Conservation (phyloP, 2,888 invertebrate genomes). For the Hyposoter dolosus region DNA sequence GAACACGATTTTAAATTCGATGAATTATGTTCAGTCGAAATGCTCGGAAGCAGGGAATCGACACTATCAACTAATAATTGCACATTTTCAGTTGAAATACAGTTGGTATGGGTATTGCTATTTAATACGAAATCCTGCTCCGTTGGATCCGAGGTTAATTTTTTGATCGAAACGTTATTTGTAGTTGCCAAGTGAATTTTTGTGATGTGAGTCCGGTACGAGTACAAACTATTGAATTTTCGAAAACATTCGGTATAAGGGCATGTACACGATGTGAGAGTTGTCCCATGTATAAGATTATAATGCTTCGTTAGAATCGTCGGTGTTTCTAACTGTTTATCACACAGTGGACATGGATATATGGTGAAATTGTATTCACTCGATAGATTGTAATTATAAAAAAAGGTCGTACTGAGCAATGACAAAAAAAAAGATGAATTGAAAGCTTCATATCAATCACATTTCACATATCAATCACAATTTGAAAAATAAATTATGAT, state of each 20-base stretch:
- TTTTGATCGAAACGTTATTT: constrained; percentile 6
- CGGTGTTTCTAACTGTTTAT: constrained; percentile 12
- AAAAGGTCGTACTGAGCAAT: not conserved
- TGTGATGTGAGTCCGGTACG: constrained; percentile 7
- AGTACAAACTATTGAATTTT: constrained; percentile 16
- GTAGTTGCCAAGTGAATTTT: constrained; percentile 17
- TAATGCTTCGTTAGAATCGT: constrained; percentile 14
- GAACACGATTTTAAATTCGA: constrained; percentile 12
- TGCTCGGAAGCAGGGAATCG: constrained; percentile 8
- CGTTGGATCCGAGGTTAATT: not conserved
- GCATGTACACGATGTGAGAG: constrained; percentile 4
- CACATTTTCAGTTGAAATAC: constrained; percentile 1
- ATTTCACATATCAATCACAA: too few species aligned
- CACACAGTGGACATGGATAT: constrained; percentile 19
- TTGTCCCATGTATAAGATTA: not conserved
- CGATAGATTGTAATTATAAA: too few species aligned
- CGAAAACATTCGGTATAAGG: constrained; percentile 18
- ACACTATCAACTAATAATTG: constrained; percentile 11
- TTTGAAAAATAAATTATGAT: too few species aligned
- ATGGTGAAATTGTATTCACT: constrained; percentile 14
- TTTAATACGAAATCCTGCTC: not conserved
- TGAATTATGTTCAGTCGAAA: constrained; percentile 7
- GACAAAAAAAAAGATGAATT: not conserved
- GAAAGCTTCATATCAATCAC: too few species aligned
- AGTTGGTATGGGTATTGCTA: not conserved